A percentile compares a stretch with the other conserved stretches of the same genome.
Evolutionary conservation across 2,888 invertebrate species (phyloP).

Genomic region (Parnassius mnemosyne): DNA sequence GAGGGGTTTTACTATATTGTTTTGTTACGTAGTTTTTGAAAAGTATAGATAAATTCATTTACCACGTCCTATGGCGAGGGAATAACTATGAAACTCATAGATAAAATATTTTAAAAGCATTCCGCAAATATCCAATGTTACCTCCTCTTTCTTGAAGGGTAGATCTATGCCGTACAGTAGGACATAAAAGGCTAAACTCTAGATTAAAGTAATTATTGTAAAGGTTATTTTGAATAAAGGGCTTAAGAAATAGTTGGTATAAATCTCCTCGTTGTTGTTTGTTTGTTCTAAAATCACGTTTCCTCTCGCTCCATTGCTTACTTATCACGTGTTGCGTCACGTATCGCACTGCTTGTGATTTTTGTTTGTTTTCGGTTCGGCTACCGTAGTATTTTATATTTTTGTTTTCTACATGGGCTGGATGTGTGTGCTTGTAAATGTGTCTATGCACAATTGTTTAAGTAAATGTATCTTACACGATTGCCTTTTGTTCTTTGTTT

Average conservation of each 20-base stretch:
- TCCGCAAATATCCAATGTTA: too few relatives aligned
- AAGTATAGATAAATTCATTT: too few relatives aligned
- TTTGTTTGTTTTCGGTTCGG: slow-evolving; percentile 17
- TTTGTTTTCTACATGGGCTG: slow-evolving; percentile 14
- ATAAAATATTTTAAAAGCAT: too few relatives aligned
- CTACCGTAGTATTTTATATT: slow-evolving; percentile 17
- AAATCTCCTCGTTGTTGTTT: slow-evolving; percentile 4
- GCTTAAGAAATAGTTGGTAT: slow-evolving; percentile 20
- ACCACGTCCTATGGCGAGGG: too few relatives aligned
- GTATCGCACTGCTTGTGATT: slow-evolving; percentile 17
- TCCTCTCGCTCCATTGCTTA: slow-evolving; percentile 3
- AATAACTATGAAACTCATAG: too few relatives aligned
- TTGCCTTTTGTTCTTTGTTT: too few relatives aligned
- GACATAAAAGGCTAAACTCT: too few relatives aligned
- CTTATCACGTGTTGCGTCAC: slow-evolving; percentile 15
- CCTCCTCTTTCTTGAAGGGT: too few relatives aligned
- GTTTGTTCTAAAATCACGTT: slow-evolving; percentile 18
- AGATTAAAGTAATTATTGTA: too few relatives aligned
- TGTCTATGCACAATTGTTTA: background rate
- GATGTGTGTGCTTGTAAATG: slow-evolving; percentile 18
- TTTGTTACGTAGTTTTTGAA: too few relatives aligned
- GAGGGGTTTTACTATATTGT: too few relatives aligned
- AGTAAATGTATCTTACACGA: background rate
- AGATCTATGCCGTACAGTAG: too few relatives aligned
- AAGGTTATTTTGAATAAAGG: background rate